Percentiles rank a stretch among this genome's conserved stretches.
phyloP scores from a whole-genome alignment of 2,797 vertebrate genomes.

The Crax fasciolata region DNA sequence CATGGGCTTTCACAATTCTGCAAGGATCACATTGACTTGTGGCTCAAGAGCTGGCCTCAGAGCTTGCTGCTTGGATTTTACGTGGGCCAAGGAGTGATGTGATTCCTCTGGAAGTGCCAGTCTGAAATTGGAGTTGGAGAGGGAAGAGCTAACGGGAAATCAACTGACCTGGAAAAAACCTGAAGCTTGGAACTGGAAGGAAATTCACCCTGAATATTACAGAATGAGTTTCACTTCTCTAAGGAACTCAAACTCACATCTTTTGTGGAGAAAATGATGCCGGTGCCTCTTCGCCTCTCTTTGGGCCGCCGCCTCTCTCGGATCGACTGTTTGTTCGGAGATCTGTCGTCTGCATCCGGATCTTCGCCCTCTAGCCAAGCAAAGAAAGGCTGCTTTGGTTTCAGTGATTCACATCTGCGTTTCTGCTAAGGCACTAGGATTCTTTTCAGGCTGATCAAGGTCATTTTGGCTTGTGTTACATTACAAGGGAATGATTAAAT shows the following conservation, averaged over 20 bases:
- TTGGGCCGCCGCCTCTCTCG: constrained; percentile 80
- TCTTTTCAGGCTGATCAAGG: constrained; percentile 1
- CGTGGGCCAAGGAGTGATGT: fast-evolving
- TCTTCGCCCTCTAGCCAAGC: constrained; percentile 79
- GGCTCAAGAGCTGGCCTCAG: background rate
- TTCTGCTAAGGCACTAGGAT: background rate
- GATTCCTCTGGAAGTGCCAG: background rate
- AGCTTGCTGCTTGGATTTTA: background rate
- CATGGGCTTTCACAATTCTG: background rate
- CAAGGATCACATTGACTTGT: background rate
- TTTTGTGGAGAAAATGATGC: constrained; percentile 77
- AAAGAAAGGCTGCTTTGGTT: constrained; percentile 67
- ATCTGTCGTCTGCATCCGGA: constrained; percentile 80
- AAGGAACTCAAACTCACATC: constrained; percentile 81
- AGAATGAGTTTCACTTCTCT: background rate
- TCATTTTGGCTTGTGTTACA: background rate
- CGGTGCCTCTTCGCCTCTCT: constrained; percentile 77
- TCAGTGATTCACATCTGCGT: constrained; percentile 9
- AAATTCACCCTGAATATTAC: background rate
- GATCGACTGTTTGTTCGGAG: constrained; percentile 68
- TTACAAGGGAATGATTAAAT: constrained; percentile 3
- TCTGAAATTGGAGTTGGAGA: background rate
- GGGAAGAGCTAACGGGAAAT: background rate
- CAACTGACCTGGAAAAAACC: background rate
- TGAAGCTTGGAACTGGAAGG: background rate